Evolutionary conservation across 2,797 vertebrate species (phyloP), one percentile per base, ranked within the genome.

Genomic region (Bovichtus variegatus): DNA sequence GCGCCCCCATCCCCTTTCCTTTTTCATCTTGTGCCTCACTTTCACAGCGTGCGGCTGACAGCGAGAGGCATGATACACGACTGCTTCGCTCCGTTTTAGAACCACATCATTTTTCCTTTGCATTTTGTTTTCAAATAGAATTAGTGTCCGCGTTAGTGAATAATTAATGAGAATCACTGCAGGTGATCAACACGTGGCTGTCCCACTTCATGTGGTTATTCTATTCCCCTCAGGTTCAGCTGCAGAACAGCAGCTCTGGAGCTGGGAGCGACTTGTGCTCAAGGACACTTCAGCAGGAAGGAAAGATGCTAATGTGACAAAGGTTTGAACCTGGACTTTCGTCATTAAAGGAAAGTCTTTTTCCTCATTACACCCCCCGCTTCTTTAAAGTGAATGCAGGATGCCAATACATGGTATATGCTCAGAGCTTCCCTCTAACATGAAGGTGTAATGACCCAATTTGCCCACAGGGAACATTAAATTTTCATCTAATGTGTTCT

Each of bases 401-500:
- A 63, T 66, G 69, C 44, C 71, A 63, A 68, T 80, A 76, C 49
- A 49, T 74, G 41, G n/a, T 75, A 58, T 58, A 78, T 58, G 54
- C 74, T 74, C 60, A 71, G 44, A 68, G 76, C 47, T 66, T 59
- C 68, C 34, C 58, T 63, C 73, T 58, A 31, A 87, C 74, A 88
- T 79, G 67, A 86, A 71, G 83, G 61, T 82, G 79, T 84, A 87
- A 89, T 76, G 87, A 85, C 54, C 81, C 72, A 77, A 78, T 91
- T 76, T 88, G 67, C 80, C 87, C 74, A 65, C 18, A 53, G 74
- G 85, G 82, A 88, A 83, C 85, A 91, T 91, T 86, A 86, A 89
- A 86, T 50, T 85, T 87, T 89, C 47, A 93, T 91, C 65, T 79
- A 74, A 89, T 90, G 78, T 54, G 78, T 84, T 89, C 57, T 80